Conservation (phyloP, 2,113 vertebrate species). For the Cephalopholis sonnerati region DNA sequence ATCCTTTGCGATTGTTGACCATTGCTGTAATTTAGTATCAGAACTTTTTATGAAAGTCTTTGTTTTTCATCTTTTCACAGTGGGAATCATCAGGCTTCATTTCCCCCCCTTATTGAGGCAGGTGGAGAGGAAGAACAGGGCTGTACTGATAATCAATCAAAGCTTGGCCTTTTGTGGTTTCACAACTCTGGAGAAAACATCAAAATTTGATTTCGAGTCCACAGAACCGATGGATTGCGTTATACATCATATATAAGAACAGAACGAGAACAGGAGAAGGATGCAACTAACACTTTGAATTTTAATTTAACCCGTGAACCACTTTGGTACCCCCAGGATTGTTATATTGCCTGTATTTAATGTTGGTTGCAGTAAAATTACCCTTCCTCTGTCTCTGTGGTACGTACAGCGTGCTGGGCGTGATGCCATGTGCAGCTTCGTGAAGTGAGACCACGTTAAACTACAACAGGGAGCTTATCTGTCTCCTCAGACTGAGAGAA, state of each 20-base stretch:
- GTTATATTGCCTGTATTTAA: slow-evolving; percentile 24
- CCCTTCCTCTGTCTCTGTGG: slow-evolving; percentile 5
- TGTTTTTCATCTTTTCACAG: not conserved
- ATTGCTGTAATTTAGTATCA: not conserved
- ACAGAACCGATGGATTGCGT: not conserved
- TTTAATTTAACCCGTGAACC: slow-evolving; percentile 37
- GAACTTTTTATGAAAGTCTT: not conserved
- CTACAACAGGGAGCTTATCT: slow-evolving; percentile 16
- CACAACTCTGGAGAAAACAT: slow-evolving; percentile 2
- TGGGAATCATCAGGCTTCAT: not conserved
- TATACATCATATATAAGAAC: slow-evolving; percentile 19
- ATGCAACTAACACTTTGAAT: slow-evolving; percentile 23
- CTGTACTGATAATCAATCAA: slow-evolving; percentile 18
- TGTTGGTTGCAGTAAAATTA: slow-evolving; percentile 36
- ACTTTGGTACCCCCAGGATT: not conserved
- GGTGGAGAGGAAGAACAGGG: not conserved
- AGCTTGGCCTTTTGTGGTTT: slow-evolving; percentile 28
- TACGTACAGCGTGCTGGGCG: not conserved
- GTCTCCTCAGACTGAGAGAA: slow-evolving; percentile 22
- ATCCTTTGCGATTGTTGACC: not conserved
- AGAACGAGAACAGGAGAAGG: slow-evolving; percentile 4
- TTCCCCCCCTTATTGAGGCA: not conserved
- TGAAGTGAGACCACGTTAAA: slow-evolving; percentile 21
- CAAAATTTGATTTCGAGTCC: slow-evolving; percentile 28
- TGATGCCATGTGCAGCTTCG: slow-evolving; percentile 25